Evolutionary conservation across 1,140 invertebrate genomes (phyloP).

Genomic region (Zaprionus davidi): DNA sequence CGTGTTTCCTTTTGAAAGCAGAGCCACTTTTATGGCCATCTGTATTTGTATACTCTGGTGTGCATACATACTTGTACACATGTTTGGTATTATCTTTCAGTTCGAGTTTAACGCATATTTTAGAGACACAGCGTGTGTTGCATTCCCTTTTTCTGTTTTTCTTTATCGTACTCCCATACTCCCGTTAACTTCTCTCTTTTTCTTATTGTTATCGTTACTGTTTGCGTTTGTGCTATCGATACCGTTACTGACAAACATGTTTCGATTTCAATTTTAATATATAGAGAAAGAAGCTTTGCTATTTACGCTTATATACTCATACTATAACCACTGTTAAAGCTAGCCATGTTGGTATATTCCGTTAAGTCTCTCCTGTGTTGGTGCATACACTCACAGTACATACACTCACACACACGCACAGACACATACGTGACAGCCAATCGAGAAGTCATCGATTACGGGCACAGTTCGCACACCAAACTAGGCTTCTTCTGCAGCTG

Average conservation of each 20-base stretch:
- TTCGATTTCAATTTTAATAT: slow-evolving; percentile 30
- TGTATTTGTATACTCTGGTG: slow-evolving; percentile 44
- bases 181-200: not conserved
- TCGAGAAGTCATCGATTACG: slow-evolving; percentile 39
- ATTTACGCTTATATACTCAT: slow-evolving; percentile 25
- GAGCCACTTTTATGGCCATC: slow-evolving; percentile 43
- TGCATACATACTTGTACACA: slow-evolving; percentile 19
- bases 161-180: slow-evolving; percentile 15
- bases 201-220: slow-evolving; percentile 15
- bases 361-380: slow-evolving; percentile 12
- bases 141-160: slow-evolving; percentile 30
- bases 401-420: slow-evolving; percentile 10
- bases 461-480: slow-evolving; percentile 8
- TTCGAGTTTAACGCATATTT: slow-evolving; percentile 48
- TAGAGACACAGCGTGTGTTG: slow-evolving; percentile 38
- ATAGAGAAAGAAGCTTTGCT: slow-evolving; percentile 26
- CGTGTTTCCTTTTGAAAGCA: slow-evolving; percentile 41
- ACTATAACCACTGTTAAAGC: slow-evolving; percentile 20
- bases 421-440: slow-evolving; percentile 21
- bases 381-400: slow-evolving; percentile 24
- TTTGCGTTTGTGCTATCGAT: slow-evolving; percentile 22
- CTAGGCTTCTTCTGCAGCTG: not conserved
- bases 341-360: slow-evolving; percentile 24
- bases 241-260: slow-evolving; percentile 23
- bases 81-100: slow-evolving; percentile 36